These are phyloP conservation scores for Tenrec ecaudatus DNA, from an alignment of 2,113 vertebrate genomes.

Conservation along the genomic window DNA sequence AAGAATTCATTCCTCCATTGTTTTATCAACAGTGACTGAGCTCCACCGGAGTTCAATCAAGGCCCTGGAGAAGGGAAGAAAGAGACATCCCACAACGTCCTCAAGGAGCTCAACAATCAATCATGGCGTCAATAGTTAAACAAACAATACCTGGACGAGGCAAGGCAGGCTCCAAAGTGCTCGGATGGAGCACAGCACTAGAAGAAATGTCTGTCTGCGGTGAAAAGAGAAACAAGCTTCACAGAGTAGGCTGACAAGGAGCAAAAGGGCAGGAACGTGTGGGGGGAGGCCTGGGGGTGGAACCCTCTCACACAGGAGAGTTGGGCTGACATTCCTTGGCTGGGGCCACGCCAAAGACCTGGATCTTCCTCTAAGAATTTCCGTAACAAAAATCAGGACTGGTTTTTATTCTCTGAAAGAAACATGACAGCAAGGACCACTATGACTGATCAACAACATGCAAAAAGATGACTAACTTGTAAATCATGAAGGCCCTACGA, in stretches of 20 bases:
- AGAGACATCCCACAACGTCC: neutral
- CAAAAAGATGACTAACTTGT: too few relatives aligned
- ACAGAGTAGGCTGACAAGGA: neutral
- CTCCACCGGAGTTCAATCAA: neutral
- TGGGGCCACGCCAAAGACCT: neutral
- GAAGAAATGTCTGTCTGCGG: neutral
- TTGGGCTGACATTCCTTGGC: neutral
- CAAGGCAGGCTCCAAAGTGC: neutral
- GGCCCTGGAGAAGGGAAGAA: neutral
- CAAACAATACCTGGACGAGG: neutral
- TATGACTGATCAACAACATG: too few relatives aligned
- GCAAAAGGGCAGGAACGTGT: neutral
- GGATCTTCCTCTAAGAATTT: slow-evolving; percentile 1
- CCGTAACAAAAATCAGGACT: neutral
- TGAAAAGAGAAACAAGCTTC: neutral
- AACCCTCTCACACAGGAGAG: neutral
- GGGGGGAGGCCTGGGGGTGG: neutral
- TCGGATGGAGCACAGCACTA: neutral
- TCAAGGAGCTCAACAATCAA: neutral
- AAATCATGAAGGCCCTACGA: too few relatives aligned
- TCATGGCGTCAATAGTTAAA: neutral
- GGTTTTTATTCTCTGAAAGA: neutral
- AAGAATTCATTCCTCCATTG: neutral
- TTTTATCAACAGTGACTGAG: neutral
- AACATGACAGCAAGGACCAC: neutral